Base-by-base conservation (phyloP, 2,888 invertebrate genomes). In the Xestia c-nigrum region DNA sequence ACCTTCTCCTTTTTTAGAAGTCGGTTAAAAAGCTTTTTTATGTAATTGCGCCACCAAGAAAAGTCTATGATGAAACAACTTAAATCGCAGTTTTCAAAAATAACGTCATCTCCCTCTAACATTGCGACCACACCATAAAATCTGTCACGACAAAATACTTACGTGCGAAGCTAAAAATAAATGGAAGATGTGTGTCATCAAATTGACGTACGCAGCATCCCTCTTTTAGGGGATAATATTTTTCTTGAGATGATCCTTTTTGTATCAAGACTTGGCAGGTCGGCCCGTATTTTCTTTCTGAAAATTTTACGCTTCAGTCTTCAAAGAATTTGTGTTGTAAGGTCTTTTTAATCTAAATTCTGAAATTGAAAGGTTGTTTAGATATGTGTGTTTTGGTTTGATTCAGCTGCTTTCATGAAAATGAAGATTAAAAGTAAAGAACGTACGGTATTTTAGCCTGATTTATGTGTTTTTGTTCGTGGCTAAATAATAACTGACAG, bases 101-200 rank as follows among this genome's bases (percentile, higher is more conserved):
- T 50, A 12, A 3, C 5, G 9, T 19, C 47, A 63, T n/a, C 40
- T 43, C 16, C 10, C 73, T 74, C 72, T 59, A 12, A 46, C 57
- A 70, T 6, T 63, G 21, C 7, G 21, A 12, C 63, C 74, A 61
- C 16, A 55, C 72, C 61, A n/a, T 9, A 9, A 70, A 78, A 85
- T 74, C 63, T 70, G 67, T 77, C 31, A 12, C 19, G 21, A 74
- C 72, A 81, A 81, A 80, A 70, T 75, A 78, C 64, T 68, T 61
- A 74, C 64, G 61, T 64, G 79, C 4, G 40, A 24, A 74, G 61
- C 64, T 59, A 64, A 71, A 76, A 74, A 78, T 78, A 80, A 87
- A 83, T 73, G 68, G 43, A 66, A 73, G 47, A 68, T 67, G 38
- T 71, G 55, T 76, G 69, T 77, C 78, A 63, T 69, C 67, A 67